A percentile compares a stretch with the other conserved stretches of the same genome.
These are phyloP conservation scores for Cryptocephalus moraei DNA, from an alignment of 2,888 invertebrate species.

Conservation along the genomic window DNA sequence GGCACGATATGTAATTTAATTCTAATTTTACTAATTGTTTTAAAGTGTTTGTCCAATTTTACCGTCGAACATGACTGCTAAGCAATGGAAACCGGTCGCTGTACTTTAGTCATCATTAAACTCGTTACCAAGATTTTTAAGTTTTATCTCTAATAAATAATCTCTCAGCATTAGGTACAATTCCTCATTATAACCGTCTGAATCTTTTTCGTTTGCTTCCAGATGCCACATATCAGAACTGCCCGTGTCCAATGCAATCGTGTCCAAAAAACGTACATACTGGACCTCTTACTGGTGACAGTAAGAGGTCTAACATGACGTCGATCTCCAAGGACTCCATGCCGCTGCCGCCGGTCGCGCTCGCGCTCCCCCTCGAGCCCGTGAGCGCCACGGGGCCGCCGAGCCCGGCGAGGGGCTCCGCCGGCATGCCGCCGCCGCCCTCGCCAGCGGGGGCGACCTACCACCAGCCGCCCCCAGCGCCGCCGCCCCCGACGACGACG, in stretches of 20 bases:
- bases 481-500: slow-evolving; percentile 18
- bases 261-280: slow-evolving; percentile 98
- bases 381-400: slow-evolving; percentile 49
- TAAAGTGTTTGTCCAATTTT: no score
- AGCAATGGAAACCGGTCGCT: no score
- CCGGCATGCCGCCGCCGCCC: slow-evolving; percentile 53
- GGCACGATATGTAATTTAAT: no score
- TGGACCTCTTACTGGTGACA: slow-evolving; percentile 96
- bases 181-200: no score
- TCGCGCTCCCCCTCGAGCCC: slow-evolving; percentile 42
- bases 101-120: no score
- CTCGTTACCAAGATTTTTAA: no score
- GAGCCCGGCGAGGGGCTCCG: slow-evolving; percentile 59
- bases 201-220: slow-evolving; percentile 12
- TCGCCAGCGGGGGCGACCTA: slow-evolving; percentile 42
- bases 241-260: slow-evolving; percentile 86
- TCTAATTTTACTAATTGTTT: no score
- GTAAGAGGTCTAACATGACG: slow-evolving; percentile 52
- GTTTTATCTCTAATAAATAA: no score
- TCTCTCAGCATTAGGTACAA: no score
- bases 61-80: no score
- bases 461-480: slow-evolving; percentile 33
- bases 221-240: slow-evolving; percentile 55
- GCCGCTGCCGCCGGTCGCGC: slow-evolving; percentile 39
- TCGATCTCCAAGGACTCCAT: slow-evolving; percentile 36